Evolutionary conservation across 2,888 invertebrate genomes (phyloP), one percentile per base, ranked within the genome.

Genomic region (Scotopteryx bipunctaria): DNA sequence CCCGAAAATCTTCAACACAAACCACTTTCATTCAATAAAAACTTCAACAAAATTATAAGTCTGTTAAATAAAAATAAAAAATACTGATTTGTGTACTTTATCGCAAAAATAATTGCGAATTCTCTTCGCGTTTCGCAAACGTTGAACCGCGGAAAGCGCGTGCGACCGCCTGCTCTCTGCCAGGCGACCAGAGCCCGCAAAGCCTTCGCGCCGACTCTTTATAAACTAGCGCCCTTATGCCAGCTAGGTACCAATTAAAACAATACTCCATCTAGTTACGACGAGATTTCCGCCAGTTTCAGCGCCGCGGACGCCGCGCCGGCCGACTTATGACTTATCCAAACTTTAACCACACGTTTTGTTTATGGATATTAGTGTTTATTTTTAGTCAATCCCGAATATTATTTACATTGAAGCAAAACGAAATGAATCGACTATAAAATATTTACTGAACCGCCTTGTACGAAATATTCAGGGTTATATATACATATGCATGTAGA

Each of bases 231-330:
- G 79, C 83, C 84, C 84, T 83, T 63, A 69, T 68, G 32, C 41
- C 21, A 67, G 63, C 71, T 27, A 27, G 11, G 11, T 81, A 73
- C 81, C 84, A 86, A 85, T 87, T 78, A 82, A 71, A 71, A 68
- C 76, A 81, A 81, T 84, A 73, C 77, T 36, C 11, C 42, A 53
- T 80, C 88, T 84, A 86, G 88, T 86, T 87, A 78, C 38, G 74
- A 81, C 86, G 74, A 78, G 88, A 85, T 85, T 76, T 69, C 71
- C 72, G 69, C 86, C 81, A 86, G 86, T 86, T 84, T 68, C 67
- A 73, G 63, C 68, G 60, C 16, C 19, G 62, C 61, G 58, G 48
- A 9, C 21, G 33, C 6, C 23, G 38, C 17, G 13, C 42, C 46
- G 58, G 37, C 46, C 38, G 32, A 11, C 61, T 57, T n/a, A n/a